Evolutionary conservation across 1,140 invertebrate species (phyloP), one percentile per base, ranked within the genome.

Genomic region (Colletes latitarsis): DNA sequence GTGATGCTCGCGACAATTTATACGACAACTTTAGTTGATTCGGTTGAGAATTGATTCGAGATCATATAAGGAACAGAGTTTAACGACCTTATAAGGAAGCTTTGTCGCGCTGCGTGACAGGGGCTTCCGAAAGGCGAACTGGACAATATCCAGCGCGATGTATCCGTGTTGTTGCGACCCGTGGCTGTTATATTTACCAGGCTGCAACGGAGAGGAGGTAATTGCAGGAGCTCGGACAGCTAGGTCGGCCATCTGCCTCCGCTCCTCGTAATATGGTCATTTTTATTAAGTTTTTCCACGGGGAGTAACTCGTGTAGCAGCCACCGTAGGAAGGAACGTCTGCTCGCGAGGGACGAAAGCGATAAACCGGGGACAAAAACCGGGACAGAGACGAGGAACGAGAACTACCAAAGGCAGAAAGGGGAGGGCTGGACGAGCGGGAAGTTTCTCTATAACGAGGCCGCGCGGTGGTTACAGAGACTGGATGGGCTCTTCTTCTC

Each of bases 221-320:
- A 87, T 88, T 87, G 85, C 85, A 67, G 74, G 62, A 4, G 77
- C 67, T 70, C 74, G 60, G 63, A 62, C 39, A 49, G 19, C 79
- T 12, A 30, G 21, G 19, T 15, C 60, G 8, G 66, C 19, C 60
- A 60, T 30, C 52, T 66, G 39, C 62, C 53, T 67, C 63, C 30
- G n/a, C 14, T 21, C 21, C 1, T 9, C 57, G 58, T 87, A 87
- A 84, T 88, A 84, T 52, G 85, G 62, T 84, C 76, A 84, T 87
- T 88, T 88, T 87, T 88, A 88, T 88, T 82, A 88, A 88, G 78
- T 87, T 88, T 88, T 84, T 84, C 69, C 57, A 77, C 46, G 14
- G n/a, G 21, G 58, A 74, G 76, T 74, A 64, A 63, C 74, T 82
- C 82, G 74, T 74, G 77, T 49, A 58, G 52, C 69, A 60, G 43